Evolutionary conservation across 2,113 vertebrate genomes (phyloP), one percentile per base, ranked within the genome.

Genomic region (Megaceryle torquata): DNA sequence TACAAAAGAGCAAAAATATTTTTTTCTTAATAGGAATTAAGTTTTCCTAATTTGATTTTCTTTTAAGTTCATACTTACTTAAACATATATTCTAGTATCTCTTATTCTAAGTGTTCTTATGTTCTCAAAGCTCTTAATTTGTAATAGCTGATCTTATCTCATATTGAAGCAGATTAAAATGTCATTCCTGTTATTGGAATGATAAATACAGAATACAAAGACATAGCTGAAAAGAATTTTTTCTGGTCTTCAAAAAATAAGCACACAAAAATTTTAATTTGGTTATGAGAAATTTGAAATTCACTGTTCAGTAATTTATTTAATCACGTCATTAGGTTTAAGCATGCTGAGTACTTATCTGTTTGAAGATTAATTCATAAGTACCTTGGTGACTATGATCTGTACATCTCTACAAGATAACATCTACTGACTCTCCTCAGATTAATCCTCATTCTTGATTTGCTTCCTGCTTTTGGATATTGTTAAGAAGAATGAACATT

Each of bases 371-470:
- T 74, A 50, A 13, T 75, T 48, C 41, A 9, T 59, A 53, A 91
- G 39, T 44, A 84, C 15, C 10, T 63, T 60, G 19, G 39, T 72
- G 64, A 51, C 63, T 85, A 39, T 78, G 78, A 72, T 54, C 33
- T 61, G 11, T 59, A 54, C 21, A 29, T 33, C 39, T 86, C 59
- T 77, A 53, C 54, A 68, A 91, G 60, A 16, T 68, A 64, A 46
- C 39, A 57, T 43, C 48, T 82, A 33, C 31, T 63, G 41, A 17
- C 59, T 80, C 4, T 28, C 35, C 26, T 59, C 59, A 81, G 60
- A 74, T 89, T 80, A 80, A 72, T 90, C 28, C 89, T 76, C 16
- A 61, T 56, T 84, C 59, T 72, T 72, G 26, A 80, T 57, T 77
- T 77, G 5, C 33, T 61, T 44, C 20, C 28, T 78, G 35, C 26